Evolutionary conservation across 2,797 vertebrate species (phyloP), one percentile per base, ranked within the genome.

Genomic region (Mallotus villosus): DNA sequence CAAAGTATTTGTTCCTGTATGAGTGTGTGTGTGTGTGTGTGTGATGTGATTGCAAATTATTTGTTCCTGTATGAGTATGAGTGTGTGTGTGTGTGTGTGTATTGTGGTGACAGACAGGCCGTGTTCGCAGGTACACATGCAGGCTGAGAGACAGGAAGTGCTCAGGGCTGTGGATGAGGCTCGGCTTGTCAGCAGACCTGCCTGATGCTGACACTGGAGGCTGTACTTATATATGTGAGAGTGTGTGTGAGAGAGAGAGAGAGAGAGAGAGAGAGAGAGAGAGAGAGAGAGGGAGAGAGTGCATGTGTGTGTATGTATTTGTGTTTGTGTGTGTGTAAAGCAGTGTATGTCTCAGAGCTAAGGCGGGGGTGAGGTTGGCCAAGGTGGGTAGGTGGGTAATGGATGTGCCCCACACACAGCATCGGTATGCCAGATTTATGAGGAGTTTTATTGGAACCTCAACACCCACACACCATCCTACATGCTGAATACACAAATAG

Each of bases 151-250:
- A 34, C 61, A 66, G 76, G 74, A 86, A 80, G 75, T 76, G 79
- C 83, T 84, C 60, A 66, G 74, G 78, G 82, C 70, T 70, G 46
- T 69, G 81, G 78, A 87, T 85, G 68, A 82, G 76, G 84, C 78
- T 46, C 67, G 70, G 70, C 64, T 76, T 84, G 83, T 80, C 85
- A 87, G 85, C 75, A 84, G 85, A 85, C 84, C 86, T 84, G 80
- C 76, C 80, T 72, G 77, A 82, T 74, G 67, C 73, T 70, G 74
- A 71, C 16, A 60, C 84, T 27, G 60, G 60, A 19, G 60, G 60
- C 24, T 27, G 60, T 4, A 24, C 57, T 68, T 14, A 46, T 46
- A 46, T 14, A 14, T 14, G 41, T 2, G 69, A 34, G 32, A 57
- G 55, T 41, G 34, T 75, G 24, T 71, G 49, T 74, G 22, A 58